A percentile compares a stretch with the other conserved stretches of the same genome.
phyloP scores from a whole-genome alignment of 2,888 invertebrate species.

The Frankliniella fusca region DNA sequence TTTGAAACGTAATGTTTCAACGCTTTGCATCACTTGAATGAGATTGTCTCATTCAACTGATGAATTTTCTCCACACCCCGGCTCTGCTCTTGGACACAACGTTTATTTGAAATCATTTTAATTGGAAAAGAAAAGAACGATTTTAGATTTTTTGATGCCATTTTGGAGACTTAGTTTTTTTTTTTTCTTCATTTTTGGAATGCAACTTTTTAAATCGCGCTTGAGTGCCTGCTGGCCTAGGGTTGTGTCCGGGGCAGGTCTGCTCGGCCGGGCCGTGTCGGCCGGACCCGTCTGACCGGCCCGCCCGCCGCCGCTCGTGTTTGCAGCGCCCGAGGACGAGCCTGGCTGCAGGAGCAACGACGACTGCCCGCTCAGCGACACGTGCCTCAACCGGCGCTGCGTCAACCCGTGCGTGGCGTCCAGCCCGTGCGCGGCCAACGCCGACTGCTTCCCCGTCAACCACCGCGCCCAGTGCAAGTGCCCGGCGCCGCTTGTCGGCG shows the following conservation, averaged over 20 bases:
- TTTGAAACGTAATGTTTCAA: neutral
- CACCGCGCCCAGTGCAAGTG: conserved; percentile 77
- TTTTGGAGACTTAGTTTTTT: neutral
- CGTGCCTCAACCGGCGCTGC: conserved; percentile 68
- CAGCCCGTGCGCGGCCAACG: conserved; percentile 71
- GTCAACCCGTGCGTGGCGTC: conserved; percentile 68
- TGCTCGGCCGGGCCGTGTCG: neutral
- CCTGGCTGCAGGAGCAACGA: conserved; percentile 65
- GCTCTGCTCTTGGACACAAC: neutral
- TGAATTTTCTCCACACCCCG: neutral
- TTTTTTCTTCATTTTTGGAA: neutral
- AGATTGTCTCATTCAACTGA: neutral
- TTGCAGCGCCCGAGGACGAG: conserved; percentile 46
- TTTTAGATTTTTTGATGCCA: neutral
- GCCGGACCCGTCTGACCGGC: neutral
- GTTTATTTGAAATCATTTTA: neutral
- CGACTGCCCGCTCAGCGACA: conserved; percentile 68
- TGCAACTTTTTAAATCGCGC: neutral
- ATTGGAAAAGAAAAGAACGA: neutral
- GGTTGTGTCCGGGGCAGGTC: too few relatives aligned
- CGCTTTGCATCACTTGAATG: neutral
- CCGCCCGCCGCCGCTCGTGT: neutral
- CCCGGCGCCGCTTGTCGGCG: conserved; percentile 66
- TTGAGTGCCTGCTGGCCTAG: too few relatives aligned
- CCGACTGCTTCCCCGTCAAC: conserved; percentile 68